phyloP scores from a whole-genome alignment of 2,113 vertebrate species.

The Calcarius ornatus region DNA sequence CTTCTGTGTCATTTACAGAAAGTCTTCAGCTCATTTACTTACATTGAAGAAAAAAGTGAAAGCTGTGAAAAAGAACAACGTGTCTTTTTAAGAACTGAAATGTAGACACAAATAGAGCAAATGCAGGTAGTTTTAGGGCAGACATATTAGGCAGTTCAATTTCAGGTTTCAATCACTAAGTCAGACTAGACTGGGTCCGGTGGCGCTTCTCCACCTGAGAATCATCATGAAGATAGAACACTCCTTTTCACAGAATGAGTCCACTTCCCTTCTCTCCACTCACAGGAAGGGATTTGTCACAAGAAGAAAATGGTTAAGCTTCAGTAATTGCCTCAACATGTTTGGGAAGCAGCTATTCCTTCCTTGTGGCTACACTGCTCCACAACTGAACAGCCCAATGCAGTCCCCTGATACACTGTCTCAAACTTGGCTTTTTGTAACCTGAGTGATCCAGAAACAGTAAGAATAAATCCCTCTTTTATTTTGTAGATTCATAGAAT shows the following conservation, averaged over 20 bases:
- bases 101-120: neutral
- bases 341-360: neutral
- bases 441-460: neutral
- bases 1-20: neutral
- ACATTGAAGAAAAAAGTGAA: neutral
- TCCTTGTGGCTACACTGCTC: neutral
- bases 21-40: neutral
- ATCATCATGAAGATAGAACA: neutral
- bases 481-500: neutral
- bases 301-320: neutral
- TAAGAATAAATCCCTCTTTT: neutral
- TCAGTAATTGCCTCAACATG: neutral
- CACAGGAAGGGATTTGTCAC: neutral
- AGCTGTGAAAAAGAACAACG: neutral
- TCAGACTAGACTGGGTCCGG: neutral
- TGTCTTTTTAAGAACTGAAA: neutral
- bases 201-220: neutral
- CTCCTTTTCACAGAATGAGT: neutral
- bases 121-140: neutral
- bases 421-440: neutral
- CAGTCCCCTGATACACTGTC: neutral
- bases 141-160: neutral
- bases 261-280: neutral
- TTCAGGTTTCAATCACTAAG: neutral
- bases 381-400: fast-evolving